Evolutionary conservation across 1,140 invertebrate species (phyloP).

Genomic region (Andrena cerasifolii): DNA sequence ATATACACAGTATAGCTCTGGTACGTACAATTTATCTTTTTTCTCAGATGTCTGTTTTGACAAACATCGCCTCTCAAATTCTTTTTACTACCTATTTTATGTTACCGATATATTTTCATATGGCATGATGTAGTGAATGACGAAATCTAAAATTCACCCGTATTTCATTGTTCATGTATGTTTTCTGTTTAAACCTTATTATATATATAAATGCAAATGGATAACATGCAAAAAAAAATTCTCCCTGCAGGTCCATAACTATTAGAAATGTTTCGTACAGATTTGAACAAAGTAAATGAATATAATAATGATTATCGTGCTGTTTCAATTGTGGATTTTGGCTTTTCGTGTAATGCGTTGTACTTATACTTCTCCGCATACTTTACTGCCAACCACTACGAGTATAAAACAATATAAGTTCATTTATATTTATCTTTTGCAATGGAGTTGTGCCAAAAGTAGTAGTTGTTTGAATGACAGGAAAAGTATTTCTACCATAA

Average conservation of each 20-base stretch:
- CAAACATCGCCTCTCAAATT: constrained; percentile 62
- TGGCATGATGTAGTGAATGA: constrained; percentile 60
- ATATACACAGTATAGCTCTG: constrained; percentile 98
- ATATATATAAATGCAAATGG: constrained; percentile 3
- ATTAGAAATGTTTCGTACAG: constrained; percentile 35
- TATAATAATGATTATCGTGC: neutral
- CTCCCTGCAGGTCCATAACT: neutral
- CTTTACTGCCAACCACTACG: constrained; percentile 46
- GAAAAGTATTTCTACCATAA: constrained; percentile 22
- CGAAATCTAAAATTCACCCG: constrained; percentile 28
- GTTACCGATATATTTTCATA: constrained; percentile 47
- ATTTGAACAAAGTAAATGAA: constrained; percentile 21
- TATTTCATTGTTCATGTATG: constrained; percentile 47
- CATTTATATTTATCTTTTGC: constrained; percentile 15
- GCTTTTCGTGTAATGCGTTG: constrained; percentile 53
- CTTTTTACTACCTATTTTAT: constrained; percentile 51
- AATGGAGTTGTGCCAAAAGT: constrained; percentile 1
- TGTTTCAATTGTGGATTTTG: constrained; percentile 49
- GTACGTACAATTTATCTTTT: constrained; percentile 82
- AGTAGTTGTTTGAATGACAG: neutral
- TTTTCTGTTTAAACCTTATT: constrained; percentile 12
- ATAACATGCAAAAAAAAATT: constrained; percentile 3
- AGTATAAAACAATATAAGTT: constrained; percentile 20
- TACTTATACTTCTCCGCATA: constrained; percentile 21
- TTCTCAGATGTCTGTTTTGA: constrained; percentile 23